A percentile compares a stretch with the other conserved stretches of the same genome.
These are phyloP conservation scores for Eurypyga helias DNA, from an alignment of 2,113 vertebrate genomes.

Conservation along the genomic window DNA sequence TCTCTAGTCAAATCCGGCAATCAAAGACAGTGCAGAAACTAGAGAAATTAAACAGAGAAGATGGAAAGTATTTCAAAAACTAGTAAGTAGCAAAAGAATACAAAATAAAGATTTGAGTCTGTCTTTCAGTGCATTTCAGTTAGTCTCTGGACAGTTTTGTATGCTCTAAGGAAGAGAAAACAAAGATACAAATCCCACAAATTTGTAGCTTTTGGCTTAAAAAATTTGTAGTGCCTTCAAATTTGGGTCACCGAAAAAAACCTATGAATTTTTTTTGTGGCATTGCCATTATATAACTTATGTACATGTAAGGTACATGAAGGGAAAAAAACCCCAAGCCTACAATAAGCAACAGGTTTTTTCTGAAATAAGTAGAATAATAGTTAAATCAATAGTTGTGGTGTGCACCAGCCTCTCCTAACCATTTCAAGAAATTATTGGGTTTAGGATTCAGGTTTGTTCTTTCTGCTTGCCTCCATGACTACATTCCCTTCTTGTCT, in stretches of 20 bases:
- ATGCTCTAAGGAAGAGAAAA: background rate
- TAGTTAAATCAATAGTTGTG: background rate
- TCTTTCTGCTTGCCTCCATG: background rate
- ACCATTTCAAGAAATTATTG: background rate
- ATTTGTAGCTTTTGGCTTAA: background rate
- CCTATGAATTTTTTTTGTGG: background rate
- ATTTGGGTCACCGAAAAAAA: background rate
- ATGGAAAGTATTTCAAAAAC: background rate
- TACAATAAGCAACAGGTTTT: background rate
- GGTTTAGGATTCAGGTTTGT: background rate
- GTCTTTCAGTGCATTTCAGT: background rate
- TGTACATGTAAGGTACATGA: background rate
- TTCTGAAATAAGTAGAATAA: background rate
- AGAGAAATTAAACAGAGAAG: background rate
- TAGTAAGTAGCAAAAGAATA: background rate
- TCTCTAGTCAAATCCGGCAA: background rate
- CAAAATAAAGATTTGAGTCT: background rate
- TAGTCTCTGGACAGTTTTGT: background rate
- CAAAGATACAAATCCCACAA: background rate
- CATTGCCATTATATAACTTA: background rate
- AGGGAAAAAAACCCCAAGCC: background rate
- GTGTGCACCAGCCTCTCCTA: background rate
- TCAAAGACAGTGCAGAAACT: background rate
- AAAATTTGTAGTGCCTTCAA: background rate
- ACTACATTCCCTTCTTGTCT: background rate